These are phyloP conservation scores for Channa argus DNA, from an alignment of 2,113 vertebrate genomes.

Conservation along the genomic window DNA sequence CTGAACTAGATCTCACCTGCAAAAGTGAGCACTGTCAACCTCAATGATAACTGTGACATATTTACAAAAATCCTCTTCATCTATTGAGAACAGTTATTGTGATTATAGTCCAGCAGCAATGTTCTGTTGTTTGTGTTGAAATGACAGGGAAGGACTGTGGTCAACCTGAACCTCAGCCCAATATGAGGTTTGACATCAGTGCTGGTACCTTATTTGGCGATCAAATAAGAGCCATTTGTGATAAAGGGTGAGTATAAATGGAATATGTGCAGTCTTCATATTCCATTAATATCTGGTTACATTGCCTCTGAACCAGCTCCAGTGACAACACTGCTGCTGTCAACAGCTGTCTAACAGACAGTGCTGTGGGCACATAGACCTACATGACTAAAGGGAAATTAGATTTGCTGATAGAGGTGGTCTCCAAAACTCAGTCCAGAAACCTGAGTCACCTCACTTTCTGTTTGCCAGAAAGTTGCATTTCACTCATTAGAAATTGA, in stretches of 20 bases:
- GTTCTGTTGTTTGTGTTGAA: conserved; percentile 3
- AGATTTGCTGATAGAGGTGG: neutral
- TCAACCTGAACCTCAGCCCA: fast-evolving
- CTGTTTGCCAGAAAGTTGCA: neutral
- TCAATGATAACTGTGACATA: neutral
- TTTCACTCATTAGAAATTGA: conserved; percentile 29
- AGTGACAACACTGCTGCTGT: no score
- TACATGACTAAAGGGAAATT: neutral
- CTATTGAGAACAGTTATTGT: neutral
- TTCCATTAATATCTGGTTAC: neutral
- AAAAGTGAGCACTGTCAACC: conserved; percentile 58
- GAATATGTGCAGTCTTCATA: neutral
- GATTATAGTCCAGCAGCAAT: neutral
- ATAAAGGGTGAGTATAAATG: conserved; percentile 72
- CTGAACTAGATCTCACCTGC: conserved; percentile 56
- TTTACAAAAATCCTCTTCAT: neutral
- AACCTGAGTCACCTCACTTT: neutral
- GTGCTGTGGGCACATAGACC: neutral
- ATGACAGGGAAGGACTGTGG: conserved; percentile 77
- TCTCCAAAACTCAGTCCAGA: neutral
- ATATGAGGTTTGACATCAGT: conserved; percentile 38
- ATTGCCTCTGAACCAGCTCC: neutral
- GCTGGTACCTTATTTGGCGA: conserved; percentile 63
- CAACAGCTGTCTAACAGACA: neutral
- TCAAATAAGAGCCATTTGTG: conserved; percentile 14